Evolutionary conservation across 1,140 invertebrate genomes (phyloP), one percentile per base, ranked within the genome.

Genomic region (Drosophila ogumai): DNA sequence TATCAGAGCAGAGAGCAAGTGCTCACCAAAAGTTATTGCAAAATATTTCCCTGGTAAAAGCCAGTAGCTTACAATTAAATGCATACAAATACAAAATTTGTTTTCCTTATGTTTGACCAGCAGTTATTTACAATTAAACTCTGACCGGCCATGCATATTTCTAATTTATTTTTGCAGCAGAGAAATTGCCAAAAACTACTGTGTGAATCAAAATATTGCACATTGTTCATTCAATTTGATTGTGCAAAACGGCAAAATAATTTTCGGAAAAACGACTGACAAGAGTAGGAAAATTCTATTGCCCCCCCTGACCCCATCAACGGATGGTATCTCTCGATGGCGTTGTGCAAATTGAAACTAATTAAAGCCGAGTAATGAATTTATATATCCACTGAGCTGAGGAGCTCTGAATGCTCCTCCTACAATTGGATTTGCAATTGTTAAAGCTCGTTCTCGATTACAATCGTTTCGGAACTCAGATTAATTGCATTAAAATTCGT

Each of bases 311-410:
- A 75, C 40, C 46, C 72, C 58, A 28, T 81, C 78, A 28, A 59
- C 32, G 36, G 43, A 66, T 49, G 49, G 55, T 49, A 66, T 41
- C 52, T 41, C 52, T 81, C 60, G 50, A 71, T 52, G 57, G 34
- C 38, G 28, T 22, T 40, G 32, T 52, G 63, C 44, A 78, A 85
- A 85, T 86, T 81, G 81, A 82, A 82, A 88, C 77, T 86, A 82
- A 86, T 86, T 86, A 86, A 79, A 86, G 75, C 43, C 40, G 46
- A 68, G 85, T 71, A 71, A 77, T 78, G 44, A 69, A 69, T 78
- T 68, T 75, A 50, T 50, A 31, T 49, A 65, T 67, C 17, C 34
- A 60, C 40, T 38, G 28, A 22, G 49, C n/a, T 31, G 25, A 74
- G 36, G 9, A 28, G n/a, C 49, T 34, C 56, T 58, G 25, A 28